These are phyloP conservation scores for Hippocampus kuda DNA, from an alignment of 2,797 vertebrate genomes.

Conservation along the genomic window DNA sequence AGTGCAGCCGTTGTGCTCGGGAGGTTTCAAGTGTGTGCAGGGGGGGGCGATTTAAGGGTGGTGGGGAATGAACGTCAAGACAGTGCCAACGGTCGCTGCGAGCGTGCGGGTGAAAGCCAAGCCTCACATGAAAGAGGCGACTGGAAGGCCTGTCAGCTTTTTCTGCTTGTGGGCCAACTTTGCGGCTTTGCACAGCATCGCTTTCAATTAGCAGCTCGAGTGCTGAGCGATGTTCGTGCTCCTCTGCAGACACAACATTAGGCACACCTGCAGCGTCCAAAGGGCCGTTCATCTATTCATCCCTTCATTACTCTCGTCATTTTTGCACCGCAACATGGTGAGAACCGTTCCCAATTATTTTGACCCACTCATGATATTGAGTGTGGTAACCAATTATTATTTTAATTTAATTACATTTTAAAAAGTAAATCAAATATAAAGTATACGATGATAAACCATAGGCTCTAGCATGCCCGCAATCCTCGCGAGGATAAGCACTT, in stretches of 20 bases:
- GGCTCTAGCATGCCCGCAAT: too few species aligned
- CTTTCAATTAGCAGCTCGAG: conserved; percentile 26
- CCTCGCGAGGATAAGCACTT: too few species aligned
- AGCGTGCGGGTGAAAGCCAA: conserved; percentile 28
- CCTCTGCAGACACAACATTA: conserved; percentile 13
- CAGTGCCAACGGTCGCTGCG: conserved; percentile 18
- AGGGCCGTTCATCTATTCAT: too few species aligned
- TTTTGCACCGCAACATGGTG: not conserved
- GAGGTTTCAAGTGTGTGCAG: not conserved
- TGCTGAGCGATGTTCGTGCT: conserved; percentile 12
- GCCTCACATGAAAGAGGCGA: conserved; percentile 29
- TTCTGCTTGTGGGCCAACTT: conserved; percentile 11
- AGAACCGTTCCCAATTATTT: not conserved
- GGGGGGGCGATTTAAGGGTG: not conserved
- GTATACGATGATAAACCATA: too few species aligned
- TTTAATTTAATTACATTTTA: too few species aligned
- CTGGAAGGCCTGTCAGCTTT: conserved; percentile 25
- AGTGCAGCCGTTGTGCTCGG: not conserved
- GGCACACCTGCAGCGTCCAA: not conserved
- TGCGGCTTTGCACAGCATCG: conserved; percentile 25
- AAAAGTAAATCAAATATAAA: too few species aligned
- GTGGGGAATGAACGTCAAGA: not conserved
- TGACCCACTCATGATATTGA: too few species aligned
- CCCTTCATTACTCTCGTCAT: not conserved
- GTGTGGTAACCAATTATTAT: too few species aligned